Evolutionary conservation across 2,888 invertebrate genomes (phyloP).

Genomic region (Griposia aprilina): DNA sequence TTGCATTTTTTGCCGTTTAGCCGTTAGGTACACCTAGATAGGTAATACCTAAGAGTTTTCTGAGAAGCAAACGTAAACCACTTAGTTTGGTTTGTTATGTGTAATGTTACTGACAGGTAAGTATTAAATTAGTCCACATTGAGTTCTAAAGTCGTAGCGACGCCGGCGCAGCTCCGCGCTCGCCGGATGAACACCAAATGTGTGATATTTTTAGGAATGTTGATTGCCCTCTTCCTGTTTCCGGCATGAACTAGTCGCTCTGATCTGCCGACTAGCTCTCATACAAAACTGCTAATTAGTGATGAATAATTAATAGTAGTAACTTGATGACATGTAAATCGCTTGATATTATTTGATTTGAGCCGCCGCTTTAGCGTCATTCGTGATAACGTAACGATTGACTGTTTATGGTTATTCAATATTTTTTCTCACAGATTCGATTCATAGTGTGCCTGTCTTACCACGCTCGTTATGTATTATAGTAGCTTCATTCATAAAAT

Average conservation of each 20-base stretch:
- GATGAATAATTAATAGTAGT: constrained; percentile 85
- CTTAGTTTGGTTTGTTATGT: constrained; percentile 46
- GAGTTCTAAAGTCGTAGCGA: constrained; percentile 59
- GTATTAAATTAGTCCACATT: constrained; percentile 56
- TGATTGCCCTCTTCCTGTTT: constrained; percentile 90
- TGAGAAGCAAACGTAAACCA: constrained; percentile 36
- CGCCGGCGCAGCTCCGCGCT: constrained; percentile 68
- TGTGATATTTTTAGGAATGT: constrained; percentile 90
- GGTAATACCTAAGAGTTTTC: not conserved
- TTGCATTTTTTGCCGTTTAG: not conserved
- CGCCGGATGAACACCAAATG: constrained; percentile 90
- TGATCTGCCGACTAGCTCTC: constrained; percentile 82
- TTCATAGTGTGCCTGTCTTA: constrained; percentile 1
- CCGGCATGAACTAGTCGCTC: constrained; percentile 82
- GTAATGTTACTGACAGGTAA: constrained; percentile 58
- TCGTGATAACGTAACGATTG: constrained; percentile 49
- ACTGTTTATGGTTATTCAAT: constrained; percentile 21
- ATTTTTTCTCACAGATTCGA: constrained; percentile 31
- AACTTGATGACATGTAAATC: constrained; percentile 78
- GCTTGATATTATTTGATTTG: constrained; percentile 72
- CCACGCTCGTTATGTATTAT: constrained; percentile 15
- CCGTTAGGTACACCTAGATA: not conserved
- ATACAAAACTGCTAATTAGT: constrained; percentile 86
- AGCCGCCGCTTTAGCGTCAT: constrained; percentile 41
- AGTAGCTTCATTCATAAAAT: constrained; percentile 14